Conservation (phyloP, 23 tunicate genomes). For the Phallusia fumigata region DNA sequence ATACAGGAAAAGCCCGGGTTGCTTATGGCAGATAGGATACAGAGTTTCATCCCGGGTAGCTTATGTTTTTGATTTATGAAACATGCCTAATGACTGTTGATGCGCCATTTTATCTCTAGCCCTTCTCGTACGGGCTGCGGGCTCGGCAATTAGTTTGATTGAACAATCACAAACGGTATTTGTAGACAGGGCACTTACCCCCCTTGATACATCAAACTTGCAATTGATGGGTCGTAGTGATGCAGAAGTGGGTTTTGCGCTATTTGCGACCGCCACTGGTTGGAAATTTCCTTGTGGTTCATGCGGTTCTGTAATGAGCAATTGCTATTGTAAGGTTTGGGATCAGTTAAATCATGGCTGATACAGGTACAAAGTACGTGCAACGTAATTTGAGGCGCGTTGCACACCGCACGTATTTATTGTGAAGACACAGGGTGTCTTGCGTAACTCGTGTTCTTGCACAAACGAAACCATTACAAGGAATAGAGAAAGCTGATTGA, state of each 20-base stretch:
- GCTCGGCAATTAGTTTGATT: too few species aligned
- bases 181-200: conserved; percentile 1
- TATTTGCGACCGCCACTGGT: neutral
- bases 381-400: neutral
- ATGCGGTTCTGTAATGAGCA: neutral
- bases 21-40: conserved; percentile 5
- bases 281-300: conserved; percentile 10
- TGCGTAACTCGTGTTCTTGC: neutral
- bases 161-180: too few species aligned
- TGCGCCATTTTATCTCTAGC: too few species aligned
- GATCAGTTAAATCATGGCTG: too few species aligned
- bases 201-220: conserved; percentile 5
- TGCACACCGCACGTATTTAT: neutral
- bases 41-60: neutral
- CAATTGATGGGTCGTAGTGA: conserved; percentile 4
- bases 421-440: neutral
- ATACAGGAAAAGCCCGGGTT: conserved; percentile 6
- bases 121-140: too few species aligned
- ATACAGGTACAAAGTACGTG: conserved; percentile 1
- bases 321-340: too few species aligned
- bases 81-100: too few species aligned
- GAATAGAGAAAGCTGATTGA: neutral
- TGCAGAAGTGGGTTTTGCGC: neutral
- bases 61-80: too few species aligned
- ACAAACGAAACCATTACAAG: conserved; percentile 11